These are phyloP conservation scores for Engraulis encrasicolus DNA, from an alignment of 2,113 vertebrate species.

Conservation along the genomic window DNA sequence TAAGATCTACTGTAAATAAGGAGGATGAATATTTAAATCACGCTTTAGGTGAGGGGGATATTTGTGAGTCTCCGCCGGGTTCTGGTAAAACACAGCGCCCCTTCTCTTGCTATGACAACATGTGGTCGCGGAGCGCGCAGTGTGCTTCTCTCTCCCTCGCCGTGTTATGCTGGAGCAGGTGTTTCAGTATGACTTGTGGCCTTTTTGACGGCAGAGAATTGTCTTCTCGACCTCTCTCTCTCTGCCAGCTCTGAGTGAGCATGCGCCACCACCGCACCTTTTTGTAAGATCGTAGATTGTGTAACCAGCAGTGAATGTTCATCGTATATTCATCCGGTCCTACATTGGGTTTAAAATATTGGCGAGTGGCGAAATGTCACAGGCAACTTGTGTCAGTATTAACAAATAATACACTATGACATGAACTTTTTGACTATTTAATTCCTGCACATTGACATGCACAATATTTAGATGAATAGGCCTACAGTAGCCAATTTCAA, in stretches of 20 bases:
- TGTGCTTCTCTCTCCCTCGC: neutral
- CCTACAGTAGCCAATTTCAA: too few relatives aligned
- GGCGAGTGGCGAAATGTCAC: too few relatives aligned
- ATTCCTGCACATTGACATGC: too few relatives aligned
- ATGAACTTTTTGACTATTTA: too few relatives aligned
- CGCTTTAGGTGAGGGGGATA: constrained; percentile 41
- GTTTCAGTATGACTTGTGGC: constrained; percentile 52
- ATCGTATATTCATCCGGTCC: too few relatives aligned
- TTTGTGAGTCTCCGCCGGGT: constrained; percentile 47
- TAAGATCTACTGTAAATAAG: neutral
- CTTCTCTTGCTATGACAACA: constrained; percentile 57
- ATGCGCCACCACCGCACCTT: neutral
- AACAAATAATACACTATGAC: too few relatives aligned
- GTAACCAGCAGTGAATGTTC: neutral
- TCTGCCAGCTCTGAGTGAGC: constrained; percentile 18
- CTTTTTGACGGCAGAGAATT: constrained; percentile 56
- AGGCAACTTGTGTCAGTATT: too few relatives aligned
- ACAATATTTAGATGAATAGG: too few relatives aligned
- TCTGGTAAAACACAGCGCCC: constrained; percentile 56
- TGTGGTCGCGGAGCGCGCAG: constrained; percentile 54
- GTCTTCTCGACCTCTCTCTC: too few relatives aligned
- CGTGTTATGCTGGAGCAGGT: constrained; percentile 45
- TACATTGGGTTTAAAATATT: neutral
- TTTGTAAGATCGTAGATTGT: neutral
- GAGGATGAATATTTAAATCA: neutral